These are phyloP conservation scores for Eriocheir sinensis DNA, from an alignment of 1,140 invertebrate species.

Conservation along the genomic window DNA sequence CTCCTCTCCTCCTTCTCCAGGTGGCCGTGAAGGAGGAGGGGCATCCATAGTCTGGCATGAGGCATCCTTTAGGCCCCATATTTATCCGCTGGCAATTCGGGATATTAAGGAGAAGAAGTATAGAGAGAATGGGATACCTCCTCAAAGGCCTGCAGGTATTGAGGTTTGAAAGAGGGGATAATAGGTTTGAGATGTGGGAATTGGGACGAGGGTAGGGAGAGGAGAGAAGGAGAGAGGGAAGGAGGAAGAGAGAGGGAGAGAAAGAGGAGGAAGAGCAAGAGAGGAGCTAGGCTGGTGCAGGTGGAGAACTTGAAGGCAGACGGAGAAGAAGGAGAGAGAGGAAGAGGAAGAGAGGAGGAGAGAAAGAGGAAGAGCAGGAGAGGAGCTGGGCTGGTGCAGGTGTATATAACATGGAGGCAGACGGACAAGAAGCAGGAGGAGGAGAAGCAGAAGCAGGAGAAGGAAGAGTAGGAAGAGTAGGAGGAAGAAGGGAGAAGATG, in stretches of 20 bases:
- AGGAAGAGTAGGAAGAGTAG: neutral
- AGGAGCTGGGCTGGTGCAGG: neutral
- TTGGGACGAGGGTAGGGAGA: constrained; percentile 15
- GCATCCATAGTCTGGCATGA: constrained; percentile 65
- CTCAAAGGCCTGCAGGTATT: constrained; percentile 59
- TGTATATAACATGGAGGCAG: neutral
- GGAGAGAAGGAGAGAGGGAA: neutral
- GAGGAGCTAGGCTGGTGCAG: no score
- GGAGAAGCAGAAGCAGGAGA: neutral
- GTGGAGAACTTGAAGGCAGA: no score
- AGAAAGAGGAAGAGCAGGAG: neutral
- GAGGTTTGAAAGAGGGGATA: constrained; percentile 67
- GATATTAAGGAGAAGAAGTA: constrained; percentile 61
- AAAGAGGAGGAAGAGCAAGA: constrained; percentile 11
- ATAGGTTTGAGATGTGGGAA: constrained; percentile 61
- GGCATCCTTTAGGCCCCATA: constrained; percentile 58
- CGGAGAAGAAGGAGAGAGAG: neutral
- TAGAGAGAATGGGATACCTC: constrained; percentile 32
- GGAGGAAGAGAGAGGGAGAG: neutral
- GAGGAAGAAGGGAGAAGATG: neutral
- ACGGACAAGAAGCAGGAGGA: neutral
- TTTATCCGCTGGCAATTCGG: constrained; percentile 56
- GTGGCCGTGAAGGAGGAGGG: constrained; percentile 44
- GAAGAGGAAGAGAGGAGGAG: neutral
- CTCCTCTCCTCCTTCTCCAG: constrained; percentile 27